A percentile compares a stretch with the other conserved stretches of the same genome.
Conservation (phyloP, 2,888 invertebrate genomes). For the Himalopsyche anomala region DNA sequence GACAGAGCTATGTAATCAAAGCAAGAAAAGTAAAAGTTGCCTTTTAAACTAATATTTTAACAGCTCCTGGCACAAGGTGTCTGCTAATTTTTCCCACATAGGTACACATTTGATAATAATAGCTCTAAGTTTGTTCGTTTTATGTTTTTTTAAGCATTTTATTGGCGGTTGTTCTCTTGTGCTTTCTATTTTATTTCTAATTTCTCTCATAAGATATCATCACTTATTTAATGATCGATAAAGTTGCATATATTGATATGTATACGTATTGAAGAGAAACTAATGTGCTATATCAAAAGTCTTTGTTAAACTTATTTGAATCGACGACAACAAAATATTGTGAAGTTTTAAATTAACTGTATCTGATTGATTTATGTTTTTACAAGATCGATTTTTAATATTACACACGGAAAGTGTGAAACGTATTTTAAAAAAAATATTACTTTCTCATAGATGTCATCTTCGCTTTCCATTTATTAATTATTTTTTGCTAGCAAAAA, state of each 20-base stretch:
- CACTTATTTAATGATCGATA: background rate
- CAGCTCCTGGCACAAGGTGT: background rate
- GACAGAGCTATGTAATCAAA: background rate
- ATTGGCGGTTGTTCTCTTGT: background rate
- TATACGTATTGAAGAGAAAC: background rate
- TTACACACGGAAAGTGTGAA: too few relatives aligned
- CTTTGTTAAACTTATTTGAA: background rate
- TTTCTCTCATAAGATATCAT: background rate
- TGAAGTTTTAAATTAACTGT: background rate
- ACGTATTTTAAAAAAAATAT: too few relatives aligned
- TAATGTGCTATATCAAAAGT: background rate
- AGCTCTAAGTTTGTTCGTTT: background rate
- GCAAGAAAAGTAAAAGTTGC: slow-evolving; percentile 2
- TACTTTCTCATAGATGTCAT: too few relatives aligned
- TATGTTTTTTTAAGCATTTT: background rate
- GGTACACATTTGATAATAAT: slow-evolving; percentile 5
- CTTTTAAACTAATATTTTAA: background rate
- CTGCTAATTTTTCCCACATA: background rate
- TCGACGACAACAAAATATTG: background rate
- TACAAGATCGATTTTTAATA: too few relatives aligned
- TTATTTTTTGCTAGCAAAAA: too few relatives aligned
- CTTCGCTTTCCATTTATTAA: too few relatives aligned
- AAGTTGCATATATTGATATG: background rate
- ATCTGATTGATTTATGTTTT: background rate
- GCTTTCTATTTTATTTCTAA: slow-evolving; percentile 13